Evolutionary conservation across 1,140 invertebrate genomes (phyloP).

Genomic region (Helicorthomorpha holstii): DNA sequence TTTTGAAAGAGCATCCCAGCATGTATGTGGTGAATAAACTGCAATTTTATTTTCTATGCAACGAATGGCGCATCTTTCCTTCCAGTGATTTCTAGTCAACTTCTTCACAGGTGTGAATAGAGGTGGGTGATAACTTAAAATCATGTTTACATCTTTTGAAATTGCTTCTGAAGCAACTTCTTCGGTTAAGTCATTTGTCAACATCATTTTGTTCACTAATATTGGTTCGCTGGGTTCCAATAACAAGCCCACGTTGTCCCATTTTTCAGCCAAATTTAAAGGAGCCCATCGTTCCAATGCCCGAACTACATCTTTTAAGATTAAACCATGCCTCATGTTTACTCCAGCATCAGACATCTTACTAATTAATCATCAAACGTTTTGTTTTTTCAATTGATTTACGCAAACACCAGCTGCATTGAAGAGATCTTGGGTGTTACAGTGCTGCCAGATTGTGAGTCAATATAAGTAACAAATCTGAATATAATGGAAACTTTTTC

Average conservation of each 20-base stretch:
- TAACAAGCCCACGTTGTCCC: conserved; percentile 92
- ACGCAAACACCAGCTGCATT: too few relatives aligned
- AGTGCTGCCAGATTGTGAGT: too few relatives aligned
- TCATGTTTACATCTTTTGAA: conserved; percentile 44
- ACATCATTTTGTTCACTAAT: conserved; percentile 39
- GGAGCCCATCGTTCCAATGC: conserved; percentile 52
- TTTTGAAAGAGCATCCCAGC: conserved; percentile 59
- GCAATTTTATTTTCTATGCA: conserved; percentile 74
- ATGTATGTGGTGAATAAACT: conserved; percentile 84
- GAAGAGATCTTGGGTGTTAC: too few relatives aligned
- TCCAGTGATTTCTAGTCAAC: conserved; percentile 47
- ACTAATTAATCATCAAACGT: too few relatives aligned
- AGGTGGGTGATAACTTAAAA: conserved; percentile 90
- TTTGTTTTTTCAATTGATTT: too few relatives aligned
- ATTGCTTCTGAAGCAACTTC: conserved; percentile 72
- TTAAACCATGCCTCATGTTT: too few relatives aligned
- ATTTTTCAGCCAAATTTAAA: conserved; percentile 51
- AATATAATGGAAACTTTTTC: too few relatives aligned
- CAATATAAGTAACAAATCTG: too few relatives aligned
- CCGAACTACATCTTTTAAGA: conserved; percentile 42
- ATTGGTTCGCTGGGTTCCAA: conserved; percentile 49
- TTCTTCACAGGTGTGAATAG: conserved; percentile 72
- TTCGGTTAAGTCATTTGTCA: conserved; percentile 92
- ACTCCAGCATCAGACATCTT: too few relatives aligned
- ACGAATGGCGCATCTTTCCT: conserved; percentile 60